These are phyloP conservation scores for Aphidius ervi DNA, from an alignment of 1,140 invertebrate species.

Conservation along the genomic window DNA sequence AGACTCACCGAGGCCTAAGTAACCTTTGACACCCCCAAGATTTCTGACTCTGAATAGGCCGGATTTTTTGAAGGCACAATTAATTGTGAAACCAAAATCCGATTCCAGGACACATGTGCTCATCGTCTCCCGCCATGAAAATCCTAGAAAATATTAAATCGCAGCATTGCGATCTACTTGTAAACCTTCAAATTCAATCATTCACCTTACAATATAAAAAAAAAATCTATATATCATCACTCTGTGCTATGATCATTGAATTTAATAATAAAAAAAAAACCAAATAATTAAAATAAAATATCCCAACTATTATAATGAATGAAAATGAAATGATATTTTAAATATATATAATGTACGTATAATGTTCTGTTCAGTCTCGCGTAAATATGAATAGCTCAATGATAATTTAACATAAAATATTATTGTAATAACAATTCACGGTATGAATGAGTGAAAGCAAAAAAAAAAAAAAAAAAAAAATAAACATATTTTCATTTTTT, in stretches of 20 bases:
- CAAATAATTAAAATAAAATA: neutral
- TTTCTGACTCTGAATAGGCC: slow-evolving; percentile 83
- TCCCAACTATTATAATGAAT: neutral
- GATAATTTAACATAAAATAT: neutral
- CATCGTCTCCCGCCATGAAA: slow-evolving; percentile 49
- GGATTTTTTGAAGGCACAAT: slow-evolving; percentile 87
- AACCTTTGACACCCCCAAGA: slow-evolving; percentile 82
- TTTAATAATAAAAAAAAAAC: too few species aligned
- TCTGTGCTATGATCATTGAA: slow-evolving; percentile 39
- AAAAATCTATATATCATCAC: slow-evolving; percentile 4
- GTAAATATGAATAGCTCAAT: neutral
- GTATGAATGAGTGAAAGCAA: slow-evolving; percentile 18
- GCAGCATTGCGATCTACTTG: slow-evolving; percentile 19
- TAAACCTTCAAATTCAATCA: too few species aligned
- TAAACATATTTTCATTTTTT: slow-evolving; percentile 16
- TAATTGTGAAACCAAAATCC: slow-evolving; percentile 80
- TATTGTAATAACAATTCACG: slow-evolving; percentile 2
- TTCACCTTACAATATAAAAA: too few species aligned
- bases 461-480: neutral
- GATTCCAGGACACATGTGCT: slow-evolving; percentile 80
- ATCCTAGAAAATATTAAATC: slow-evolving; percentile 48
- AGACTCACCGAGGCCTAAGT: slow-evolving; percentile 76
- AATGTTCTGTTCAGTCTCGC: too few species aligned
- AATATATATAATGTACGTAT: neutral
- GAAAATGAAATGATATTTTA: slow-evolving; percentile 2